A percentile compares a stretch with the other conserved stretches of the same genome.
Conservation (phyloP, 2,797 vertebrate genomes). For the Rhinichthys osculus region DNA sequence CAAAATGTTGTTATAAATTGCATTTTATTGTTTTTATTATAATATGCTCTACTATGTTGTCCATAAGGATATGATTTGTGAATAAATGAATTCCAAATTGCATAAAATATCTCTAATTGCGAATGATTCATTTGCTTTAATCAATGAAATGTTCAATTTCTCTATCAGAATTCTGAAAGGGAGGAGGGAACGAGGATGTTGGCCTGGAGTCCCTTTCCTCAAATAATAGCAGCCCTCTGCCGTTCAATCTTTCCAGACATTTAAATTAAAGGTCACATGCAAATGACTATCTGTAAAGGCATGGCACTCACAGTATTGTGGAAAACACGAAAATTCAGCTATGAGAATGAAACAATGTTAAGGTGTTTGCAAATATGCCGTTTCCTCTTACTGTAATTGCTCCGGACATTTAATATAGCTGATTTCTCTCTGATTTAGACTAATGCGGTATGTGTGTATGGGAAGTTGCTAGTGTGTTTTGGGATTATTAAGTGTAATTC, state of each 20-base stretch:
- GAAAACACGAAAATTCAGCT: slow-evolving; percentile 45
- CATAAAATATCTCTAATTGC: slow-evolving; percentile 3
- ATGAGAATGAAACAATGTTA: slow-evolving; percentile 40
- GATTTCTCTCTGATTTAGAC: background rate
- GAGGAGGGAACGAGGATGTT: slow-evolving; percentile 22
- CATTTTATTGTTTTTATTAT: background rate
- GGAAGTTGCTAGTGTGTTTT: background rate
- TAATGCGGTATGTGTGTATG: background rate
- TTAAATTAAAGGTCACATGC: slow-evolving; percentile 67
- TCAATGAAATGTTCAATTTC: slow-evolving; percentile 49
- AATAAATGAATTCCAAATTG: background rate
- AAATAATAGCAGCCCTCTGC: slow-evolving; percentile 57
- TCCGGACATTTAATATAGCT: background rate
- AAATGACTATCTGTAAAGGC: slow-evolving; percentile 59
- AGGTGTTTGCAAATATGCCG: slow-evolving; percentile 39
- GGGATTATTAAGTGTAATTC: background rate
- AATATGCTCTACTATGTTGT: background rate
- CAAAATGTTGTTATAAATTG: background rate
- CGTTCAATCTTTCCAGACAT: slow-evolving; percentile 65
- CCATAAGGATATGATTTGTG: background rate
- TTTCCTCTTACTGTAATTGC: slow-evolving; percentile 12
- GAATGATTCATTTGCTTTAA: slow-evolving; percentile 26
- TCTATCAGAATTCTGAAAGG: slow-evolving; percentile 47
- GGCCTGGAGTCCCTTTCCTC: slow-evolving; percentile 41
- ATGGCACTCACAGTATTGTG: slow-evolving; percentile 47